Evolutionary conservation across 2,888 invertebrate genomes (phyloP), one percentile per base, ranked within the genome.

Genomic region (Torymus texanus): DNA sequence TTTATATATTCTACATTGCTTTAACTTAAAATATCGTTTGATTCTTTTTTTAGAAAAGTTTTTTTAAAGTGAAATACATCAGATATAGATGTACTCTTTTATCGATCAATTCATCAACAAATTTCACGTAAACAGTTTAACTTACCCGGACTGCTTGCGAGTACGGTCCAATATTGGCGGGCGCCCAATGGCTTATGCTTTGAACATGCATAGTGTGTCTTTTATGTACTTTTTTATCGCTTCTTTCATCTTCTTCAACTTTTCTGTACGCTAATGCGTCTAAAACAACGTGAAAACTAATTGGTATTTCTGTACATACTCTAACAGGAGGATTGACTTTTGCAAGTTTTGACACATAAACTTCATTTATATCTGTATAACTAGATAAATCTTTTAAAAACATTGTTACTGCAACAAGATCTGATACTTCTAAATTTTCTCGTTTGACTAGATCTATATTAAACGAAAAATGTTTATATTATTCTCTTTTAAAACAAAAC

Each of bases 101-200:
- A 29, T 29, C 29, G 51, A 67, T 41, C 1, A 16, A 66, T 73
- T 29, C 29, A 21, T 55, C 21, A 66, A 29, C 24, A 29, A 2
- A 29, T 67, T 59, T 29, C 2, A 29, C 29, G 29, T 29, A 29
- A 29, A 29, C 29, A 29, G 29, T 55, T 62, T 72, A 41, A 86
- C 91, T 90, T 90, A 96, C 96, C 92, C 95, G 94, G 80, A 96
- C 93, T 2, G 96, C 96, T 91, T 98, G 98, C 88, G 98, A 98
- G 89, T 98, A 98, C 8, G 98, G 98, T 65, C 98, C 98, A 85
- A 98, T 98, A 89, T 97, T 98, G 80, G 98, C 97, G 0, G 98
- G 98, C n/a, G 98, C 97, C 98, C 98, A 98, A 90, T 98, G 97
- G 50, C 97, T 98, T 85, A 98, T 94, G 82, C 97, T 95, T 91